Evolutionary conservation across 2,888 invertebrate genomes (phyloP), one percentile per base, ranked within the genome.

Genomic region (Argyresthia goedartella): DNA sequence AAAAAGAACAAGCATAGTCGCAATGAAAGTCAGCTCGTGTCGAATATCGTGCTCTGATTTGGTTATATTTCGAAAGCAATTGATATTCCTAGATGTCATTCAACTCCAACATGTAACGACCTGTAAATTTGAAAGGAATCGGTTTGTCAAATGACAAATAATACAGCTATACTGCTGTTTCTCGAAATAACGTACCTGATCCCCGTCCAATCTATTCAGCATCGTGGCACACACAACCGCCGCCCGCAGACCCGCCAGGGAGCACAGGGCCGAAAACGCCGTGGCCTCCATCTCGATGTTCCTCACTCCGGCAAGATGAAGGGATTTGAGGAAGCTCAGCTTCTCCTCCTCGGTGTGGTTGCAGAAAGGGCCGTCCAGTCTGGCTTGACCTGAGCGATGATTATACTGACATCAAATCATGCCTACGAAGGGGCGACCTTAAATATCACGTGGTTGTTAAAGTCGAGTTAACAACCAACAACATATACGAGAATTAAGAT

Each of bases 261-360:
- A 76, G 6, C 92, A 91, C 50, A 91, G 68, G 0, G 93, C 91
- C 0, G 93, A 88, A 62, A 94, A 93, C 42, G 92, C 91, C 0
- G 91, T 88, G 0, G 91, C 90, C 69, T 95, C 95, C 94, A 93
- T 93, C 71, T 95, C 95, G 50, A 95, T 92, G 65, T 95, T 95
- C 45, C 82, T 85, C 1, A 95, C 90, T 0, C 91, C 93, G 42
- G 81, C 63, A 0, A 71, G 63, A 8, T 80, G 65, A 2, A 91
- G 71, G 25, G 73, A 71, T 0, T 73, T 65, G 10, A 95, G 70
- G 62, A 90, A 95, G 0, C 70, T 63, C 66, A 90, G 72, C 67
- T 94, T 93, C 6, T 93, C 91, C 0, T 75, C 71, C 42, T 89
- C 88, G 0, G 79, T 86, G 69, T 92, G 91, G 33, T 90, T 88